Percentiles rank a stretch among this genome's conserved stretches.
Conservation (phyloP, 2,888 invertebrate species). For the Scaptomyza parva region DNA sequence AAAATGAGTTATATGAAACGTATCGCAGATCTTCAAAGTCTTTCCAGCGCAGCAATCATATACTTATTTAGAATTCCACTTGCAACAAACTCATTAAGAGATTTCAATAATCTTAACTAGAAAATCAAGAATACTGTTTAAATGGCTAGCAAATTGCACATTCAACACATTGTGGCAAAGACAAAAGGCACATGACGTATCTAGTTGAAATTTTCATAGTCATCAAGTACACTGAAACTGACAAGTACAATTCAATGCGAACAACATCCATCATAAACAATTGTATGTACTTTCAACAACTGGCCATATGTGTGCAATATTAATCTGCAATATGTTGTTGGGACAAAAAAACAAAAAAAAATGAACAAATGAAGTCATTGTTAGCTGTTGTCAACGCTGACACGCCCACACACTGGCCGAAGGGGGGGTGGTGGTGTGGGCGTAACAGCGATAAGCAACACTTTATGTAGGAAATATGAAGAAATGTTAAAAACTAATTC, state of each 20-base stretch:
- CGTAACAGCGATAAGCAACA: constrained; percentile 39
- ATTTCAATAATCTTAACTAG: constrained; percentile 58
- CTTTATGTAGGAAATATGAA: constrained; percentile 38
- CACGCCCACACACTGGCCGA: constrained; percentile 47
- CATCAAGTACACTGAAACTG: constrained; percentile 35
- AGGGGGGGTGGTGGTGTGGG: constrained; percentile 14
- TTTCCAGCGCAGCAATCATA: background rate
- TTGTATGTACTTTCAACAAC: constrained; percentile 12
- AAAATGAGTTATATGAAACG: background rate
- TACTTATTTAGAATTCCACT: constrained; percentile 8
- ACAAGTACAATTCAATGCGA: constrained; percentile 53
- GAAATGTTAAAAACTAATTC: constrained; percentile 67
- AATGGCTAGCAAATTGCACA: constrained; percentile 61
- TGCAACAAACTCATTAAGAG: constrained; percentile 42
- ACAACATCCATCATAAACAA: constrained; percentile 46
- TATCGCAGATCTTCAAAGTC: constrained; percentile 11
- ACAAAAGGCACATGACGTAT: constrained; percentile 59
- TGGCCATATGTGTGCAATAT: constrained; percentile 73
- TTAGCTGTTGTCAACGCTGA: constrained; percentile 74
- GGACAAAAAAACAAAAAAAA: constrained; percentile 55
- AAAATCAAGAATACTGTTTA: constrained; percentile 52
- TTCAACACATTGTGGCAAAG: constrained; percentile 69
- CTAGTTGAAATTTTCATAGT: constrained; percentile 44
- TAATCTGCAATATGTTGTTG: constrained; percentile 59
- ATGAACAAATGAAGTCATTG: constrained; percentile 77